Conservation (phyloP, 37 sponge, comb jelly and placozoan genomes). For the Aphrocallistes beatrix region DNA sequence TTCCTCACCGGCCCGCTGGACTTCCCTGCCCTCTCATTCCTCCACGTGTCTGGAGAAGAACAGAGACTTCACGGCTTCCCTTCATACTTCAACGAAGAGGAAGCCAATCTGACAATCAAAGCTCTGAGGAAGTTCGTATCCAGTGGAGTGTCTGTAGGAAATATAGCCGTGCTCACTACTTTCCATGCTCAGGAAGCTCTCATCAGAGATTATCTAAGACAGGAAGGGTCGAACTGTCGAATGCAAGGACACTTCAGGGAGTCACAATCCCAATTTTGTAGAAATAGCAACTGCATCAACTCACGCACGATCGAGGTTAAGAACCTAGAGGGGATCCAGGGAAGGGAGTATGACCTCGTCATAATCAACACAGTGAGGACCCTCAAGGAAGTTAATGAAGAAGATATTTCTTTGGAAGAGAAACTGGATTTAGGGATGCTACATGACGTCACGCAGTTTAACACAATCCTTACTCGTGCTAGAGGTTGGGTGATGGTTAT, state of each 20-base stretch:
- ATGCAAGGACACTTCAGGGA: neutral
- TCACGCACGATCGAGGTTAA: neutral
- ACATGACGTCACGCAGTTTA: neutral
- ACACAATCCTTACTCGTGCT: neutral
- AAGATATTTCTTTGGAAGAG: neutral
- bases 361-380: neutral
- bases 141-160: neutral
- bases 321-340: neutral
- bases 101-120: neutral
- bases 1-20: neutral
- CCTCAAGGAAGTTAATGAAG: neutral
- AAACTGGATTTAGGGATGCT: neutral
- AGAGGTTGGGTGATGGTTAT: neutral
- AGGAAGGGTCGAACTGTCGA: neutral
- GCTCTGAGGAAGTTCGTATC: conserved; percentile 2
- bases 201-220: neutral
- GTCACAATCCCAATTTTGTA: neutral
- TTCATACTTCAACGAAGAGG: neutral
- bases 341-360: neutral
- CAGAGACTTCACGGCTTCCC: conserved; percentile 5
- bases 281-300: neutral
- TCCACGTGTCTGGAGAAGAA: neutral
- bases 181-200: neutral
- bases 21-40: neutral
- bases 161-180: neutral